Percentiles rank a stretch among this genome's conserved stretches.
Evolutionary conservation across 2,888 invertebrate species (phyloP).

Genomic region (Harpalus rubripes): DNA sequence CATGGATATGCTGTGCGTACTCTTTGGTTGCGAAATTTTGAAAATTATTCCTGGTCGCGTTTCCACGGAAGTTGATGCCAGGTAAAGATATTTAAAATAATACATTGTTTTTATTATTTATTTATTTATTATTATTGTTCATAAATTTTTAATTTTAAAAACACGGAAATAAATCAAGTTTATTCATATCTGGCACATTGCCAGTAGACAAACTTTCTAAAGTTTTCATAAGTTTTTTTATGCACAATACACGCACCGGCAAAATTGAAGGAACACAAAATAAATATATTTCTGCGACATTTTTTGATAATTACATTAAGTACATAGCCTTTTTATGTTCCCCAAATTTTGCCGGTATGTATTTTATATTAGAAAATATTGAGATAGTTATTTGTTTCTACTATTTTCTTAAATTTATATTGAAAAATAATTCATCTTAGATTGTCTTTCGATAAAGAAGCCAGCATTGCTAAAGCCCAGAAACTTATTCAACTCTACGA

Average conservation of each 20-base stretch:
- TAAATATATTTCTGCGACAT: no score
- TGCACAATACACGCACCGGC: no score
- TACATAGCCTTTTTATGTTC: no score
- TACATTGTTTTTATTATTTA: no score
- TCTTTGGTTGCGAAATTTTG: constrained; percentile 98
- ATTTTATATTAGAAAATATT: no score
- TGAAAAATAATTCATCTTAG: constrained; percentile 77
- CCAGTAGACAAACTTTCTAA: no score
- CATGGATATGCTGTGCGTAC: constrained; percentile 95
- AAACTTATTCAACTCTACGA: constrained; percentile 94
- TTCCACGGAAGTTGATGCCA: constrained; percentile 97
- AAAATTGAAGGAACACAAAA: no score
- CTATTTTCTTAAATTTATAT: neutral
- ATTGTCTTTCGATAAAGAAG: constrained; percentile 96
- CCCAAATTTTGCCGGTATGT: no score
- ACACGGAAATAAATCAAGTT: neutral
- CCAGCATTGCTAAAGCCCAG: constrained; percentile 93
- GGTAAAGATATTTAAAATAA: constrained; percentile 77
- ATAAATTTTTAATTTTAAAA: neutral
- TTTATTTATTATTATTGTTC: neutral
- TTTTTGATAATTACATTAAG: no score
- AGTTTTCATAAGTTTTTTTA: no score
- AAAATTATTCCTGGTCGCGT: constrained; percentile 98
- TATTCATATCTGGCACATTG: no score
- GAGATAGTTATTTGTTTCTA: neutral